Base-by-base conservation (phyloP, 2,797 vertebrate species). In the Acridotheres tristis region DNA sequence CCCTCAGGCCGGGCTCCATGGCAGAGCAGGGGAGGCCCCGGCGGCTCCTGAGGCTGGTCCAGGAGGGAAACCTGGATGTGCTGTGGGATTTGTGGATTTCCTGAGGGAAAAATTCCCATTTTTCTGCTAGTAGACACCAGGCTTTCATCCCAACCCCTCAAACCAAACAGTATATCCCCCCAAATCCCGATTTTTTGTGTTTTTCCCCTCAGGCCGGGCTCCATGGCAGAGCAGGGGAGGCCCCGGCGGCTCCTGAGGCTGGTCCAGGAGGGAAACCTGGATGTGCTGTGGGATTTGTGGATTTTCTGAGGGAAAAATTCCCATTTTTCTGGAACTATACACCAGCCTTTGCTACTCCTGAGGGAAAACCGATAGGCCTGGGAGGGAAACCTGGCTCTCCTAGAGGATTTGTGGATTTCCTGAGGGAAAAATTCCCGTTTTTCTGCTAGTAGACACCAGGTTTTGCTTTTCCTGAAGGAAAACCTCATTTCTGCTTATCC, bases 181-280 rank as follows among this genome's bases (percentile, higher is more conserved):
- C 11, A 47, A 47, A 47, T 47, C 3, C 47, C 13, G 0, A 7
- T 47, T 79, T 66, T 6, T 11, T 3, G 1, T 40, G 40, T 40
- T 6, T 40, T 40, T 40, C 51, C 32, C 40, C 40, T 6, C 67
- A 82, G 48, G 11, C 14, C 7, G 1, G 0, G 6, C 5, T 20
- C 22, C 6, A 97, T 97, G 97, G 51, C 17, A 0, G 47, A 79
- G 7, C 65, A 13, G 23, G 86, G 92, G 29, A 30, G 16, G 32
- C 40, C 0, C 1, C 50, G 76, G 45, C 62, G 17, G 4, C 85
- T 99, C 22, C 96, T 97, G 38, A 98, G 96, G 34, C 34, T 34
- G 47, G 95, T 98, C 9, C 98, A 98, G 94, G 98, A 98, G 16
- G 99, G 99, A 14, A 93, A 74, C 1, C 22, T 99, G 12, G n/a